Conservation (phyloP, 2,888 invertebrate species). For the Stenoptilia bipunctidactyla region DNA sequence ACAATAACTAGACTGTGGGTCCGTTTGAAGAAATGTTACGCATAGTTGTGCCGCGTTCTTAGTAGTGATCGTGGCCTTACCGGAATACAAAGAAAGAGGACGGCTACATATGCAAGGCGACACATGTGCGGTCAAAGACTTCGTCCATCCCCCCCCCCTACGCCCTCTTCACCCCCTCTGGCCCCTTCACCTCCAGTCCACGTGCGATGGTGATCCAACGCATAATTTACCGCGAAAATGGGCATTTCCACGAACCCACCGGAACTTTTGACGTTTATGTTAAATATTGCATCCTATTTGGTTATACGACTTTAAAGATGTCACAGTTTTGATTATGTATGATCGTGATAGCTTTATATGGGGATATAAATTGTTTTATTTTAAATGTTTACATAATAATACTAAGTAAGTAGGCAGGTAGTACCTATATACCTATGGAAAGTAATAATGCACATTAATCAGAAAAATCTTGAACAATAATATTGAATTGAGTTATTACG, state of each 20-base stretch:
- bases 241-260: slow-evolving; percentile 56
- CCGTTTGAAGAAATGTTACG: slow-evolving; percentile 20
- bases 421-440: too few species aligned
- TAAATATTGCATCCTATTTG: slow-evolving; percentile 20
- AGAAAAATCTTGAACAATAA: too few species aligned
- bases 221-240: slow-evolving; percentile 46
- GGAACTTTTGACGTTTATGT: slow-evolving; percentile 35
- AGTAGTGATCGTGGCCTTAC: slow-evolving; percentile 45
- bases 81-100: slow-evolving; percentile 50
- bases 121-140: slow-evolving; percentile 59
- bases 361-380: too few species aligned
- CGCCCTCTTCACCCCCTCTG: slow-evolving; percentile 17
- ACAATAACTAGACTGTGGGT: not conserved
- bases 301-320: slow-evolving; percentile 2
- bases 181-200: slow-evolving; percentile 26
- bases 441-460: too few species aligned
- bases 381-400: too few species aligned
- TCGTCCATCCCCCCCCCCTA: slow-evolving; percentile 15
- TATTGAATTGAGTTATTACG: too few species aligned
- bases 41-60: slow-evolving; percentile 57
- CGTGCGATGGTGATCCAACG: slow-evolving; percentile 27
- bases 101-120: slow-evolving; percentile 50
- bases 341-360: too few species aligned
- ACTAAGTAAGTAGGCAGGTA: too few species aligned
- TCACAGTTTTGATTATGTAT: too few species aligned